Evolutionary conservation across 2,797 vertebrate genomes (phyloP), one percentile per base, ranked within the genome.

Genomic region (Channallabes apus): DNA sequence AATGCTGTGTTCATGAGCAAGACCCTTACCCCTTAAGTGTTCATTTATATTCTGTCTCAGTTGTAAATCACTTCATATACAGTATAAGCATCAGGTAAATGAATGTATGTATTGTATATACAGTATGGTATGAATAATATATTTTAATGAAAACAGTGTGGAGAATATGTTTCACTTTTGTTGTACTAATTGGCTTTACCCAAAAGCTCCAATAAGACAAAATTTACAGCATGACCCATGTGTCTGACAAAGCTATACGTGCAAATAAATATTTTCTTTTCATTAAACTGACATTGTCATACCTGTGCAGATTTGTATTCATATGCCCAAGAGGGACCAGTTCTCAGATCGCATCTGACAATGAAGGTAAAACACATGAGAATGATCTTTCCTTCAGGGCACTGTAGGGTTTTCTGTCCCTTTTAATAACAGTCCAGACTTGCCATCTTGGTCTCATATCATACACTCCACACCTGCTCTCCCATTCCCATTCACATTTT

Each of bases 381-480:
- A 73, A 85, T 88, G 68, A 87, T 80, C 54, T 77, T 85, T 80
- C 86, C 88, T 88, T 88, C 65, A 82, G 89, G 91, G 87, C 75
- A 84, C 80, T 80, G 73, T 82, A 77, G 85, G 54, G 81, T 80
- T 86, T 65, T 64, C 80, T 90, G 90, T 90, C 90, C 67, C 65
- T 82, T 86, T 85, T 46, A 88, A 90, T 91, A 84, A 88, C 65
- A 80, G 86, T 92, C 91, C 90, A 84, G 82, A 14, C 85, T 84
- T 87, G 88, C 91, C 89, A 90, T 91, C 62, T 65, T 32, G 65
- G 75, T 69, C 86, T 89, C 87, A 92, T 90, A 89, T 90, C 84
- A 84, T 85, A 85, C 82, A 51, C 85, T 85, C 71, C 86, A 87
- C 91, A 91, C 88, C 91, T 92, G 90, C 90, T 89, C 87, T 90